phyloP scores from a whole-genome alignment of 2,888 invertebrate genomes.

The Scaptomyza cyrtandrae region DNA sequence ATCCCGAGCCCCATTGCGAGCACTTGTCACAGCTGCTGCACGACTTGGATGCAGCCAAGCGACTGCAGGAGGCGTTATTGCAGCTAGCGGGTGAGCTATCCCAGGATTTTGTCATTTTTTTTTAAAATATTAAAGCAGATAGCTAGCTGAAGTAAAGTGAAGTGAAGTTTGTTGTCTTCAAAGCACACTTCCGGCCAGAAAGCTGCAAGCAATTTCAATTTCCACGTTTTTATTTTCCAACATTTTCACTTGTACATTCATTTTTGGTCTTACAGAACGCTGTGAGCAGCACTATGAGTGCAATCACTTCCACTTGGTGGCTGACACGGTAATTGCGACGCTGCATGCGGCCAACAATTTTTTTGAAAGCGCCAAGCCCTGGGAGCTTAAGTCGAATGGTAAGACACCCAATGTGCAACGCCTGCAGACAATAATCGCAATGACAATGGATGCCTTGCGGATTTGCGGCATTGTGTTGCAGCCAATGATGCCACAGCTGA shows the following conservation, averaged over 20 bases:
- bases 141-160: constrained; percentile 11
- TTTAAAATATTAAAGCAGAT: constrained; percentile 62
- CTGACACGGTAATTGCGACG: constrained; percentile 90
- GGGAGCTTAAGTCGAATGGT: constrained; percentile 89
- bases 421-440: constrained; percentile 90
- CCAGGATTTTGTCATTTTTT: constrained; percentile 50
- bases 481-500: constrained; percentile 93
- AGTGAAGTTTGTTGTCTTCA: constrained; percentile 28
- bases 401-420: constrained; percentile 84
- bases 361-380: constrained; percentile 94
- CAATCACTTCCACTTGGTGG: constrained; percentile 92
- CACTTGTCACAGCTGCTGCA: constrained; percentile 85
- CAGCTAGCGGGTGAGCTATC: constrained; percentile 86
- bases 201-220: constrained; percentile 45
- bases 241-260: constrained; percentile 20
- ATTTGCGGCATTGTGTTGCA: constrained; percentile 92
- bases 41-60: constrained; percentile 85
- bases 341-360: constrained; percentile 93
- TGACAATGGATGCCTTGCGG: constrained; percentile 93
- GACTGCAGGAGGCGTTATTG: constrained; percentile 86
- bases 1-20: constrained; percentile 87
- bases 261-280: constrained; percentile 85
- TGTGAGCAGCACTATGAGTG: constrained; percentile 89
- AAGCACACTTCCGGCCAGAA: constrained; percentile 53
- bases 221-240: constrained; percentile 3